Evolutionary conservation across 1,140 invertebrate species (phyloP), one percentile per base, ranked within the genome.

Genomic region (Platyscapa corneri): DNA sequence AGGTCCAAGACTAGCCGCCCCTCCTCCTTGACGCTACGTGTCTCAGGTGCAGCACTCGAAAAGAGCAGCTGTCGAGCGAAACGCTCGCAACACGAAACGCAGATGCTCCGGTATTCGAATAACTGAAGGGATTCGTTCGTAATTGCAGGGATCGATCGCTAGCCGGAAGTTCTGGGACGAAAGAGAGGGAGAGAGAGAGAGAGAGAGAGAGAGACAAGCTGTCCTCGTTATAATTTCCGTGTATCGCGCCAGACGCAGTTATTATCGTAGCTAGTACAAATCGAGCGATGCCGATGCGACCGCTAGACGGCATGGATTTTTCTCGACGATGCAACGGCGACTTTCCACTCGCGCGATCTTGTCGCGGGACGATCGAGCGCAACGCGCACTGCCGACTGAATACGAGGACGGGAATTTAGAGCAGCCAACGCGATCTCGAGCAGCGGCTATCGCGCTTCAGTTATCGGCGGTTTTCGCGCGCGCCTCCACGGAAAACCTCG

Each of bases 301-400:
- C 81, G 81, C 81, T 83, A 83, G 70, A 16, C 70, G 81, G 64
- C 81, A 83, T 64, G 70, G 72, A 83, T 83, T 83, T 83, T 83
- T 83, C 70, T 75, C 70, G 79, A 16, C 65, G 64, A 32, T 2
- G 10, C 79, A 32, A n/a, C 64, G 60, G 37, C 78, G 16, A 27
- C 76, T 49, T 46, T 30, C 56, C 74, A 12, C 60, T 84, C 84
- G 65, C 46, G 65, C 42, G 64, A 81, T 46, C 79, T 32, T 79
- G 76, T 77, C 84, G 65, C 56, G 80, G 20, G 34, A 32, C 27
- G 74, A 77, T 23, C 53, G 86, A 78, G 74, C 79, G 64, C 79
- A 83, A 46, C 42, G 42, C 42, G 42, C 5, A 12, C 12, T 12
- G 42, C n/a, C n/a, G n/a, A 46, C 42, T 46, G 5, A 12, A 70